A percentile compares a stretch with the other conserved stretches of the same genome.
phyloP scores from a whole-genome alignment of 2,888 invertebrate species.

The Neoitamus cyanurus region DNA sequence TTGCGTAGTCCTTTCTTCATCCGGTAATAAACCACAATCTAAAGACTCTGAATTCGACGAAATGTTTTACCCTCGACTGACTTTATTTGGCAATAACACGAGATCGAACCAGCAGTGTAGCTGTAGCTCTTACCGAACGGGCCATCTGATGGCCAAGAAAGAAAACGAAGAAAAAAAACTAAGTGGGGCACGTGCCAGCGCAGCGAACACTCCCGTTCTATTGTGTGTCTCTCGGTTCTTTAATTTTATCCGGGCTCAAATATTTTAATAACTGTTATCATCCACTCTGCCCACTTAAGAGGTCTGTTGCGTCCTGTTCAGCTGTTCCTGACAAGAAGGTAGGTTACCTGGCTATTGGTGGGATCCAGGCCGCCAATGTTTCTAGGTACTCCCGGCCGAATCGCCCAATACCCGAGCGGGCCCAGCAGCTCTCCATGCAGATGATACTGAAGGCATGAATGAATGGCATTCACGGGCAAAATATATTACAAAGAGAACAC shows the following conservation, averaged over 20 bases:
- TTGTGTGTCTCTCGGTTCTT: neutral
- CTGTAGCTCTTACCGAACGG: neutral
- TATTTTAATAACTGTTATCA: constrained; percentile 45
- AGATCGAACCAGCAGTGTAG: neutral
- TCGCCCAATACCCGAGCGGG: neutral
- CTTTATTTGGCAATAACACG: neutral
- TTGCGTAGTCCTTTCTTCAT: neutral
- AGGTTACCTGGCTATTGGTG: neutral
- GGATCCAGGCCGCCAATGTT: neutral
- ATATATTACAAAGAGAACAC: neutral
- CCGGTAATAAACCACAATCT: neutral
- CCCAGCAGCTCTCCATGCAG: neutral
- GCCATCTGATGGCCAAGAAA: neutral
- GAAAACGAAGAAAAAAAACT: neutral
- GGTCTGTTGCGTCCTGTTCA: constrained; percentile 25
- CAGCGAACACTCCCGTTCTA: neutral
- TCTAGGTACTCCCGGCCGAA: neutral
- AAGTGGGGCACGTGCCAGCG: neutral
- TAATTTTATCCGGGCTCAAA: constrained; percentile 30
- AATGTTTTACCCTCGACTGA: neutral
- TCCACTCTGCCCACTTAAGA: neutral
- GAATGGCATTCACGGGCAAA: constrained; percentile 12
- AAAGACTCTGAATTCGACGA: neutral
- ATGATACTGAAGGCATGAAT: constrained; percentile 30
- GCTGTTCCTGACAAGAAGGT: constrained; percentile 14